Base-by-base conservation (phyloP, 2,113 vertebrate genomes). In the Cichladusa arquata region DNA sequence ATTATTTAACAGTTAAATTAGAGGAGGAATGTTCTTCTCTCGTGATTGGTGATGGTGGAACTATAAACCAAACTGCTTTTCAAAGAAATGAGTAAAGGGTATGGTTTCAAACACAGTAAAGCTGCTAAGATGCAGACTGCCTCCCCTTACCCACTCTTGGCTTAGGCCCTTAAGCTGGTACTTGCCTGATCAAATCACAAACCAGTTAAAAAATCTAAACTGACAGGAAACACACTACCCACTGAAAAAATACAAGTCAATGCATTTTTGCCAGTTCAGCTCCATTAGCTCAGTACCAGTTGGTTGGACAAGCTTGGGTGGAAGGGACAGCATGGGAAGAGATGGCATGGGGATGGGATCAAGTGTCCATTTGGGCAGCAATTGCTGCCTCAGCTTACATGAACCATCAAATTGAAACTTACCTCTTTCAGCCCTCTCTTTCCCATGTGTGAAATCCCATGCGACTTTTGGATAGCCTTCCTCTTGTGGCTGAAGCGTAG, bases 361-460 rank as follows among this genome's bases (percentile, higher is more conserved):
- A 34, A 71, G 47, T 28, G 42, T 33, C 42, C 11, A 12, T 36
- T 58, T 61, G 19, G 44, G 65, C 60, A 78, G 56, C 47, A 31
- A 28, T 13, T 48, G 19, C 20, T 53, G 22, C 62, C 42, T 54
- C 4, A 31, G 19, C 29, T 80, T n/a, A 58, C 0, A 0, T 64
- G 18, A 38, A 42, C 76, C 44, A 64, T 23, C 40, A 64, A 1
- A 64, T 0, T n/a, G 29, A 86, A 89, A 77, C 11, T 18, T 56
- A 19, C 1, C 23, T 11, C 40, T 76, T 82, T 72, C 3, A 2
- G 29, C 15, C 48, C 60, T 67, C 26, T 51, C 2, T 64, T 72
- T 86, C 19, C 9, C 34, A 26, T 28, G 42, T 31, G 12, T 53
- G 45, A 73, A 56, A 36, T 66, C 26, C 17, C 13, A 4, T 38